A percentile compares a stretch with the other conserved stretches of the same genome.
Conservation (phyloP, 2,113 vertebrate genomes). For the Melierax canorus region DNA sequence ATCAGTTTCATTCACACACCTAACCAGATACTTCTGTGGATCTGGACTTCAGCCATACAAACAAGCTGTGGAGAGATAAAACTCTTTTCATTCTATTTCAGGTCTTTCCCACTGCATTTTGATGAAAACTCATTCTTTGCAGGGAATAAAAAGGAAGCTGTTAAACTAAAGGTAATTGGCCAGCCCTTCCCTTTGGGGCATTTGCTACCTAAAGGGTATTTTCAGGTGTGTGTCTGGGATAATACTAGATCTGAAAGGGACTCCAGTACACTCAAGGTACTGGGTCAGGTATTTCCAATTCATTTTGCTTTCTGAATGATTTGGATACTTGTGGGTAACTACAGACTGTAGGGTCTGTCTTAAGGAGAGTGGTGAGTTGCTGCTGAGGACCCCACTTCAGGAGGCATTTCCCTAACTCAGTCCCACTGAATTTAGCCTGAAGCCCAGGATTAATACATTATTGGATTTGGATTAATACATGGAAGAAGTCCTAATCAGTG, state of each 20-base stretch:
- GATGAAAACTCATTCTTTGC: constrained; percentile 90
- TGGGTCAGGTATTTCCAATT: neutral
- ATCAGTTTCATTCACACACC: fast-evolving
- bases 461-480: neutral
- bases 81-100: neutral
- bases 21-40: neutral
- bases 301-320: neutral
- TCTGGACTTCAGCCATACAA: neutral
- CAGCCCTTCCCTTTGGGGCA: neutral
- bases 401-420: neutral
- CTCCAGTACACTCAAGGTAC: neutral
- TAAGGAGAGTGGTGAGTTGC: neutral
- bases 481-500: neutral
- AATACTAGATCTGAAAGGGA: neutral
- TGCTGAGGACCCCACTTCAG: neutral
- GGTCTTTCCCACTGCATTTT: constrained; percentile 91
- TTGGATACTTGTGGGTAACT: neutral
- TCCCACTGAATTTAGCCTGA: neutral
- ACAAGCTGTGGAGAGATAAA: neutral
- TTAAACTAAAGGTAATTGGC: constrained; percentile 84
- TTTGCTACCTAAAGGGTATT: neutral
- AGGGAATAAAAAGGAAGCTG: constrained; percentile 85
- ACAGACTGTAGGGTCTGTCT: neutral
- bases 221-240: neutral
- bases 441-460: neutral